Evolutionary conservation across 2,113 vertebrate genomes (phyloP).

Genomic region (Leptobrachium ailaonicum): DNA sequence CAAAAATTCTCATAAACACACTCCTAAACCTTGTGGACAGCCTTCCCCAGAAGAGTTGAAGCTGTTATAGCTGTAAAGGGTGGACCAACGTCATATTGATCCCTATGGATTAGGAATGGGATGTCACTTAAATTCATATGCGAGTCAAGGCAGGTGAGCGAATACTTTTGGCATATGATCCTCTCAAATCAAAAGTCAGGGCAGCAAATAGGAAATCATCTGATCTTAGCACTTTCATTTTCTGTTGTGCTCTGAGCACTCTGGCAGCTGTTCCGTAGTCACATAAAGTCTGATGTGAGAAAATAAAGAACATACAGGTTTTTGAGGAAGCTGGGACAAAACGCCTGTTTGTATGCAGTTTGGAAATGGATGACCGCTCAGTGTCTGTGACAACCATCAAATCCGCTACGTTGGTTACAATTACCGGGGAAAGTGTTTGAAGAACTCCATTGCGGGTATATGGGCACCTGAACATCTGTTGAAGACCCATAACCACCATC

Average conservation of each 20-base stretch:
- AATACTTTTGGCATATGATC: neutral
- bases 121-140: too few species aligned
- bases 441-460: too few species aligned
- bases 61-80: too few species aligned
- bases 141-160: too few species aligned
- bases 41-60: too few species aligned
- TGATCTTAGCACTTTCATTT: conserved; percentile 54
- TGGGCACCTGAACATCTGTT: too few species aligned
- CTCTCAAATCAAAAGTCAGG: neutral
- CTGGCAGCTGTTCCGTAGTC: neutral
- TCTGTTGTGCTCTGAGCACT: conserved; percentile 53
- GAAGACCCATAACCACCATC: too few species aligned
- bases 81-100: too few species aligned
- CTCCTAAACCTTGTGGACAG: too few species aligned
- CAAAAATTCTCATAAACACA: too few species aligned
- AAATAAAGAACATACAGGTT: neutral
- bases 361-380: conserved; percentile 12
- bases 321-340: neutral
- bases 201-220: neutral
- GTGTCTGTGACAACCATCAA: conserved; percentile 40
- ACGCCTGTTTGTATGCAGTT: neutral
- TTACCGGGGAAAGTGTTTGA: conserved; percentile 1
- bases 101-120: too few species aligned
- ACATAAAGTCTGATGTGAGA: too few species aligned
- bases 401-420: conserved; percentile 9